Evolutionary conservation across 2,888 invertebrate species (phyloP), one percentile per base, ranked within the genome.

Genomic region (Embidobia sp.): DNA sequence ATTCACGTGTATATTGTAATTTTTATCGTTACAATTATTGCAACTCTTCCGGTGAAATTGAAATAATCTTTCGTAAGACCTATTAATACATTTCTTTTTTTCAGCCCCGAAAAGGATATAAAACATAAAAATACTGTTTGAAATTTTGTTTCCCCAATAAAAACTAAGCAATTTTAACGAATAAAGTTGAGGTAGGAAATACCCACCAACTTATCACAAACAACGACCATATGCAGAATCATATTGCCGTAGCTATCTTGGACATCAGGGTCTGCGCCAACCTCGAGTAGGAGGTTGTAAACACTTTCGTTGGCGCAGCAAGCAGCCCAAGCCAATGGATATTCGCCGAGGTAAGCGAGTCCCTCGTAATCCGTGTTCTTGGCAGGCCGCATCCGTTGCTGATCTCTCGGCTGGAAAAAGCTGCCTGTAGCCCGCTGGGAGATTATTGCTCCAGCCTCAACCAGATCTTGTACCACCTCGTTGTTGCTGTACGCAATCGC

Each of bases 161-260:
- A n/a, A n/a, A n/a, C n/a, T n/a, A n/a, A n/a, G n/a, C n/a, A n/a
- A n/a, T n/a, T n/a, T n/a, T n/a, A n/a, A n/a, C n/a, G n/a, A n/a
- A n/a, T n/a, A n/a, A n/a, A n/a, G n/a, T n/a, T n/a, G n/a, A n/a
- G n/a, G n/a, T n/a, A n/a, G n/a, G 11, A 1, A 33, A 2, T 11
- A 33, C 84, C 90, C 90, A 98, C 98, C 92, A 97, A 91, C 90
- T 98, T 98, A 90, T 99, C 98, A 87, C 97, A 95, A 73, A 99
- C 98, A 31, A 99, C 99, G 29, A 99, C 97, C 98, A 99, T 98
- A 88, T 99, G 99, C n/a, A 99, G 92, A 78, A 98, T 97, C 94
- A 98, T 98, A 88, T 99, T 99, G 7, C 99, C 99, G 86, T 98
- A 98, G 0, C 96, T 94, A 89, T 99, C 99, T 88, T 97, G 96